phyloP scores from a whole-genome alignment of 2,113 vertebrate species.

The Glaucomys volans region DNA sequence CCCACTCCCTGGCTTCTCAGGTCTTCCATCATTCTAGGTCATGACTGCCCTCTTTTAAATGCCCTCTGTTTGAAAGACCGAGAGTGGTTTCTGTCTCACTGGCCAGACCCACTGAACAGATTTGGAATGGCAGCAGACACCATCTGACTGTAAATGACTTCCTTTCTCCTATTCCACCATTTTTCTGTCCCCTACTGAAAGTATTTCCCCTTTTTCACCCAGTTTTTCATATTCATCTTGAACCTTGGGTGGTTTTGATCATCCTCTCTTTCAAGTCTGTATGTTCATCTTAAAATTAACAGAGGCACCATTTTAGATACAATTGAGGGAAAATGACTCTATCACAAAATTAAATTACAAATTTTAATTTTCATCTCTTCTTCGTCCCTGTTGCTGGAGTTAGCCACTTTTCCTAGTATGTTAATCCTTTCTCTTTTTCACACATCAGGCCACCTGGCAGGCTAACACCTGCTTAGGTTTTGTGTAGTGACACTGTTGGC shows the following conservation, averaged over 20 bases:
- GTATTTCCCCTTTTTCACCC: not conserved
- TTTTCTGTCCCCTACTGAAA: not conserved
- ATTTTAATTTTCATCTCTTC: not conserved
- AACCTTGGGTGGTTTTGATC: not conserved
- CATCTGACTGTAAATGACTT: not conserved
- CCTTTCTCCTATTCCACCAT: not conserved
- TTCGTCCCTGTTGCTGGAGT: not conserved
- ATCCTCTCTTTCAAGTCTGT: not conserved
- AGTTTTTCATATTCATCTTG: not conserved
- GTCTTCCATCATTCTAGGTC: not conserved
- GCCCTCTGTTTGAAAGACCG: constrained; percentile 18
- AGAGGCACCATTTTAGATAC: not conserved
- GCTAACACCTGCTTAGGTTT: not conserved
- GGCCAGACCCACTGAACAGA: not conserved
- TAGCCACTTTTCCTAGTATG: not conserved
- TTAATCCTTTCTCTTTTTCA: not conserved
- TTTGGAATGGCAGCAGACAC: not conserved
- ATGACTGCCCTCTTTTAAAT: constrained; percentile 14
- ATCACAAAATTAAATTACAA: constrained; percentile 47
- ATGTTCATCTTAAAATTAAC: constrained; percentile 37
- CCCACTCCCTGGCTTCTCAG: not conserved
- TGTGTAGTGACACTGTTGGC: not conserved
- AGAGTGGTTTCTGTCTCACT: not conserved
- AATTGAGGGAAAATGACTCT: not conserved
- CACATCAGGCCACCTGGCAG: constrained; percentile 9